These are phyloP conservation scores for Tolypeutes matacus DNA, from an alignment of 2,797 vertebrate species.

Conservation along the genomic window DNA sequence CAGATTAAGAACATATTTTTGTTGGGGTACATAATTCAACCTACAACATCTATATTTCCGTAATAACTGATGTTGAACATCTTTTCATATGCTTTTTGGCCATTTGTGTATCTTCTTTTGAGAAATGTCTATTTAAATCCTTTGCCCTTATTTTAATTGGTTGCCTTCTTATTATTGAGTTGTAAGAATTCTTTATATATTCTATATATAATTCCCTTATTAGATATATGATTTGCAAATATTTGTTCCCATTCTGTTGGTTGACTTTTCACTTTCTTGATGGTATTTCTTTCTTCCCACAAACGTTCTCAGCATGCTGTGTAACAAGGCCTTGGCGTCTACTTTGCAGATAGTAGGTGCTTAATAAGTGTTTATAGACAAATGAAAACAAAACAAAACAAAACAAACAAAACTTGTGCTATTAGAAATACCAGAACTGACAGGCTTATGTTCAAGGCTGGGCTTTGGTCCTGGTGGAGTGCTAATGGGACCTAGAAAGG, in stretches of 20 bases:
- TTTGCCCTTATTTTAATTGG: not conserved
- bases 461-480: no score
- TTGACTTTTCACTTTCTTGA: not conserved
- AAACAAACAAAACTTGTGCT: no score
- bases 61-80: not conserved
- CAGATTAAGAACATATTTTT: no score
- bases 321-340: no score
- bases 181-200: not conserved
- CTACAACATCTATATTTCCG: not conserved
- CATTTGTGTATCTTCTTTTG: not conserved
- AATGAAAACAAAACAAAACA: no score
- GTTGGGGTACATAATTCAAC: no score
- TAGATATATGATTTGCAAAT: not conserved
- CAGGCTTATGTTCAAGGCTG: no score
- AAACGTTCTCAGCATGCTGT: no score
- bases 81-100: not conserved
- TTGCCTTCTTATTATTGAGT: conserved; percentile 3
- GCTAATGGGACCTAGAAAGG: no score
- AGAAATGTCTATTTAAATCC: conserved; percentile 14
- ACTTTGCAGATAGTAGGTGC: no score
- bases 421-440: no score
- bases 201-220: not conserved
- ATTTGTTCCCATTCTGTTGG: conserved; percentile 2
- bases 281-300: not conserved
- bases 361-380: no score